Evolutionary conservation across 2,888 invertebrate genomes (phyloP).

Genomic region (Hesperia comma): DNA sequence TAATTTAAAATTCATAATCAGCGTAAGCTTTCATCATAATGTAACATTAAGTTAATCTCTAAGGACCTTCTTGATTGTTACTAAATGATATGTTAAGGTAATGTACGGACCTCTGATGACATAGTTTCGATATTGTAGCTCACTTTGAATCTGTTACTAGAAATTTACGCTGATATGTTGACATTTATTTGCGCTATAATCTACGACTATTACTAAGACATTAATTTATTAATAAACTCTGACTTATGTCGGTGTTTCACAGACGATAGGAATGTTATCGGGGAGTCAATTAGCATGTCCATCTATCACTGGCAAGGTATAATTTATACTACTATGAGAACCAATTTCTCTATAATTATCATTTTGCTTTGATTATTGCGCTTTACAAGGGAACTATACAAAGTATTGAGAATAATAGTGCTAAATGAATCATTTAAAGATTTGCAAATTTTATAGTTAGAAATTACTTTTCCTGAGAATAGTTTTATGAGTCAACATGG

Average conservation of each 20-base stretch:
- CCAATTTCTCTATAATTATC: conserved; percentile 35
- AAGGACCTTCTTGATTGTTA: conserved; percentile 18
- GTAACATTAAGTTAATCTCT: conserved; percentile 23
- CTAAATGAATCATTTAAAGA: too few relatives aligned
- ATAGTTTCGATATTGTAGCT: conserved; percentile 34
- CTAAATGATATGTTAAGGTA: conserved; percentile 31
- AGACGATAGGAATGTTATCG: conserved; percentile 55
- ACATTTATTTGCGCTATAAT: conserved; percentile 35
- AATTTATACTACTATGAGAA: conserved; percentile 32
- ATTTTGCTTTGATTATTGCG: conserved; percentile 22
- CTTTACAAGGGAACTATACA: neutral
- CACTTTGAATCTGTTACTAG: conserved; percentile 33
- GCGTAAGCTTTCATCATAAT: conserved; percentile 12
- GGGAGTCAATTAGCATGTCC: conserved; percentile 59
- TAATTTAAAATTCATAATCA: conserved; percentile 3
- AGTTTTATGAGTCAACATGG: too few relatives aligned
- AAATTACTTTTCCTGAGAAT: too few relatives aligned
- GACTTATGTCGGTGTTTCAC: conserved; percentile 61
- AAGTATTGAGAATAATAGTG: too few relatives aligned
- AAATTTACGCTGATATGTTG: conserved; percentile 36
- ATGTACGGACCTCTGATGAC: conserved; percentile 33
- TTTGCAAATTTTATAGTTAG: too few relatives aligned
- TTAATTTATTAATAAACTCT: conserved; percentile 55
- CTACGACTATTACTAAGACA: conserved; percentile 36
- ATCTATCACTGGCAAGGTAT: conserved; percentile 42